Evolutionary conservation across 1,140 invertebrate species (phyloP), one percentile per base, ranked within the genome.

Genomic region (Ditylenchus dipsaci): DNA sequence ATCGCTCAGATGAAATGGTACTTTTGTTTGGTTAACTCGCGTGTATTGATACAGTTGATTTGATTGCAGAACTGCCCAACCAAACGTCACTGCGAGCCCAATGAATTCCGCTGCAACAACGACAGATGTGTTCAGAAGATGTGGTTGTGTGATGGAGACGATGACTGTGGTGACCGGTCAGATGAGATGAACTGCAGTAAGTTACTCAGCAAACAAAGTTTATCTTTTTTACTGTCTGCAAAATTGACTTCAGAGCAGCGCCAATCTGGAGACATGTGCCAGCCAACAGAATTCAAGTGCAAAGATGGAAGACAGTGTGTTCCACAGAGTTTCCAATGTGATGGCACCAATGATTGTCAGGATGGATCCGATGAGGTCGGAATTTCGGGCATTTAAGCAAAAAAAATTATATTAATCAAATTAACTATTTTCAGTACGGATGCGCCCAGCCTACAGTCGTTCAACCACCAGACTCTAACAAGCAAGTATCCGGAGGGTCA

Each of bases 301-400:
- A 64, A 75, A 21, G 87, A 87, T 60, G 86, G 87, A 7, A 85
- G 88, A 68, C 93, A 97, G 83, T 97, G 95, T 78, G 90, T 97
- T 71, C 93, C 93, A 0, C 90, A 90, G 81, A 89, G 88, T 71
- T 97, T 91, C 85, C 92, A 96, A 75, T 97, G 95, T 84, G 95
- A 98, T 83, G 86, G 87, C 43, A 88, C 91, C 75, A 87, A 87
- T 63, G 95, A 97, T 83, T 77, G 74, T 79, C 81, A 85, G 1
- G 93, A 96, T 83, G 87, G 88, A 58, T 91, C 90, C 67, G 95
- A 97, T 85, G 82, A 86, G 82, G 76, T 85, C 63, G 83, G 79
- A 57, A 7, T 38, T 11, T 38, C 11, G 33, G 11, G n/a, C n/a
- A n/a, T n/a, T n/a, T n/a, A n/a, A n/a, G n/a, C n/a, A n/a, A n/a